phyloP scores from a whole-genome alignment of 2,888 invertebrate species.

The Sialis lutaria region DNA sequence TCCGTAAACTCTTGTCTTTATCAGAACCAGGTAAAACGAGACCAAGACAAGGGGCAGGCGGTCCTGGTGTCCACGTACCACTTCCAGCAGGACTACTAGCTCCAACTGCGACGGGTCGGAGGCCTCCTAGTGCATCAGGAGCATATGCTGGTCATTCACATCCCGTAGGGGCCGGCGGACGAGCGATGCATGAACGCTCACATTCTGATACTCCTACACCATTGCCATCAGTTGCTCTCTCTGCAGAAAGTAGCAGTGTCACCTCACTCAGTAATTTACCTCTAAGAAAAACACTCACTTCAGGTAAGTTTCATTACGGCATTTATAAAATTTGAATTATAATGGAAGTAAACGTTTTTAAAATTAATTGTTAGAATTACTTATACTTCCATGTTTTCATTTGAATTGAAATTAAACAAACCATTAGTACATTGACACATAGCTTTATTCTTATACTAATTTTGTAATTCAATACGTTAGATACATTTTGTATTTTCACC shows the following conservation, averaged over 20 bases:
- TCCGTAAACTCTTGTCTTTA: slow-evolving; percentile 83
- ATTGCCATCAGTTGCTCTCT: slow-evolving; percentile 72
- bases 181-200: slow-evolving; percentile 70
- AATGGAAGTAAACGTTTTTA: no score
- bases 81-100: slow-evolving; percentile 39
- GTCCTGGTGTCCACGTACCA: slow-evolving; percentile 38
- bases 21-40: slow-evolving; percentile 77
- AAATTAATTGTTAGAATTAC: no score
- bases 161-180: slow-evolving; percentile 28
- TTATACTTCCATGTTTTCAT: no score
- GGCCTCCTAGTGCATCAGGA: slow-evolving; percentile 28
- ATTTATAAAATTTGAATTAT: no score
- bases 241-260: slow-evolving; percentile 89
- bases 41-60: slow-evolving; percentile 53
- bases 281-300: slow-evolving; percentile 61
- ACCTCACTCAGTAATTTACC: slow-evolving; percentile 83
- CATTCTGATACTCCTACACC: slow-evolving; percentile 80
- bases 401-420: no score
- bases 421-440: no score
- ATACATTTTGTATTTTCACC: no score
- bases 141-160: slow-evolving; percentile 18
- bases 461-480: no score
- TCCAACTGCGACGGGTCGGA: slow-evolving; percentile 29
- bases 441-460: no score
- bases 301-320: slow-evolving; percentile 30